Conservation (phyloP, 2,113 vertebrate species). For the Bubo blakistoni region DNA sequence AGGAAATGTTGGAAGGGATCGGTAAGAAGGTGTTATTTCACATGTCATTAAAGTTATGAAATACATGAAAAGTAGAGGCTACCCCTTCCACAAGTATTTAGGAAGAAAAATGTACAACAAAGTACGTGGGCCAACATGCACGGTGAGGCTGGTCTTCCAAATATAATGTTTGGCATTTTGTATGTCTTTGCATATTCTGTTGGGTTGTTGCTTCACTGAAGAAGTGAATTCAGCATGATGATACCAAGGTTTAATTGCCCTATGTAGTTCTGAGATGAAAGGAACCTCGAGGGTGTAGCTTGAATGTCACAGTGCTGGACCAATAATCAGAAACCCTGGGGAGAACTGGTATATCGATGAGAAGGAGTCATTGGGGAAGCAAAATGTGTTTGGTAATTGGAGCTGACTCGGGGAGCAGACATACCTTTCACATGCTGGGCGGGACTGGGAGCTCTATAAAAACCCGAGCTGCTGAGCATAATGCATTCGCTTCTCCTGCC, state of each 20-base stretch:
- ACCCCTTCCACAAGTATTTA: background rate
- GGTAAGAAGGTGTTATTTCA: background rate
- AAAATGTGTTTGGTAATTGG: background rate
- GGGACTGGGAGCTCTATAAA: conserved; percentile 16
- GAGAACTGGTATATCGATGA: background rate
- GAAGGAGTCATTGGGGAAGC: background rate
- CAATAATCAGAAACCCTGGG: background rate
- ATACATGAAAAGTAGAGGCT: background rate
- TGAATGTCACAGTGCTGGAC: background rate
- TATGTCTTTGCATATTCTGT: fast-evolving
- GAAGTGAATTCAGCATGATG: background rate
- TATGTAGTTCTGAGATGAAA: background rate
- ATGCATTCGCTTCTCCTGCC: background rate
- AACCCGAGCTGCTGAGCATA: fast-evolving
- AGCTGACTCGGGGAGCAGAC: no score
- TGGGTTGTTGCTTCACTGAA: background rate
- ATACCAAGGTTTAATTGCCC: background rate
- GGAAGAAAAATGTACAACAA: fast-evolving
- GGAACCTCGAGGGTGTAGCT: background rate
- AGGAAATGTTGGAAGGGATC: background rate
- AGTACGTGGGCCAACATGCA: fast-evolving
- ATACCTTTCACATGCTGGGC: background rate
- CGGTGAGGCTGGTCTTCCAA: background rate
- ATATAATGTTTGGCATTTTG: background rate
- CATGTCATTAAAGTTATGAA: background rate